These are phyloP conservation scores for Mylabris phalerata DNA, from an alignment of 1,140 invertebrate species.

Conservation along the genomic window DNA sequence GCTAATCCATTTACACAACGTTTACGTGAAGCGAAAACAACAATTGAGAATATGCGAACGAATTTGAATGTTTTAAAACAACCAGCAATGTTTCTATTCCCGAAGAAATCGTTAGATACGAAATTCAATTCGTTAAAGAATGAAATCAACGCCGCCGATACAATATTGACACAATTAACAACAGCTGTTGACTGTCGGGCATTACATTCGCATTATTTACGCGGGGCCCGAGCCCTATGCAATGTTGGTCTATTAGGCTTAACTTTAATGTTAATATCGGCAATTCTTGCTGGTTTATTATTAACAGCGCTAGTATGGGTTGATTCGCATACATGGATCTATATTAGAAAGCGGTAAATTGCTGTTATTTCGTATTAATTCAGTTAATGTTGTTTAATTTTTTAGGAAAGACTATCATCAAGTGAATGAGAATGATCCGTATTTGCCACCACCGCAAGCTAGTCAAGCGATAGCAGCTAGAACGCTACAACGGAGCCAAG, in stretches of 20 bases:
- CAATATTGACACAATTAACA: slow-evolving; percentile 51
- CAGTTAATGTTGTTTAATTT: slow-evolving; percentile 24
- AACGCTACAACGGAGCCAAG: slow-evolving; percentile 48
- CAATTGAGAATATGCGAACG: slow-evolving; percentile 61
- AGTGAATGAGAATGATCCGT: slow-evolving; percentile 66
- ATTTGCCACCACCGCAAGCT: slow-evolving; percentile 52
- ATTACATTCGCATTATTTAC: slow-evolving; percentile 71
- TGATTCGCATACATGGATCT: slow-evolving; percentile 94
- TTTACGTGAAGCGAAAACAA: slow-evolving; percentile 64
- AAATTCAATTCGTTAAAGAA: slow-evolving; percentile 63
- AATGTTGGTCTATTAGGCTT: slow-evolving; percentile 74
- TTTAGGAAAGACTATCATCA: slow-evolving; percentile 63
- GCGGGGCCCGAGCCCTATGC: slow-evolving; percentile 68
- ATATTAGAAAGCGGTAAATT: slow-evolving; percentile 77
- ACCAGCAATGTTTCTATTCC: slow-evolving; percentile 55
- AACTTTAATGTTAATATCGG: slow-evolving; percentile 76
- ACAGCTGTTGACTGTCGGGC: slow-evolving; percentile 72
- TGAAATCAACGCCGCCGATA: slow-evolving; percentile 62
- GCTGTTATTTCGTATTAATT: neutral
- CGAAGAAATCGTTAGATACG: slow-evolving; percentile 50
- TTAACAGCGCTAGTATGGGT: slow-evolving; percentile 89
- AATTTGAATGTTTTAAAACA: slow-evolving; percentile 55
- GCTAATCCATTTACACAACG: slow-evolving; percentile 73
- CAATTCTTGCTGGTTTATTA: slow-evolving; percentile 74
- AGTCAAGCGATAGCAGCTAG: slow-evolving; percentile 57